Evolutionary conservation across 2,888 invertebrate genomes (phyloP).

Genomic region (Gerris lacustris): DNA sequence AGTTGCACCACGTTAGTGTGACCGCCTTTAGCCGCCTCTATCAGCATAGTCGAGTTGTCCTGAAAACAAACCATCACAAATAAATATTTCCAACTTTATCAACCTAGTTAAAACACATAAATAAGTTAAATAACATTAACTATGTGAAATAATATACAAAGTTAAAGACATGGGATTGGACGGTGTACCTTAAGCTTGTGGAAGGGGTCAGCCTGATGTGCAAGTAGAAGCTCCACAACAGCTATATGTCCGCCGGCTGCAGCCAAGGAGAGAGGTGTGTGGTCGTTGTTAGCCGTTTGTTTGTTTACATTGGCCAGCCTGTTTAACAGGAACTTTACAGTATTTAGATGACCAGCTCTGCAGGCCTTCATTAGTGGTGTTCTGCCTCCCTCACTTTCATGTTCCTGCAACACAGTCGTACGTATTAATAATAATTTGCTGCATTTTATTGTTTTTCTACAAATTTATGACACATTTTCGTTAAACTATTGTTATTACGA

Average conservation of each 20-base stretch:
- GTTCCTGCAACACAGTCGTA: slow-evolving; percentile 48
- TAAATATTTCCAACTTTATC: background rate
- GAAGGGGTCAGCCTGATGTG: slow-evolving; percentile 86
- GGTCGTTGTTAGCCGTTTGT: slow-evolving; percentile 88
- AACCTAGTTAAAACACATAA: slow-evolving; percentile 50
- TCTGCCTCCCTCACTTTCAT: slow-evolving; percentile 91
- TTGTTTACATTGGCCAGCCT: slow-evolving; percentile 77
- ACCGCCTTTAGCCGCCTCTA: slow-evolving; percentile 96
- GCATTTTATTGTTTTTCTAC: background rate
- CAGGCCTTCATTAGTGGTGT: slow-evolving; percentile 99
- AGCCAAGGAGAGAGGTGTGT: slow-evolving; percentile 90
- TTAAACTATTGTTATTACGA: too few relatives aligned
- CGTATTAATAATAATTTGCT: slow-evolving; percentile 16
- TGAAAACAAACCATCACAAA: slow-evolving; percentile 33
- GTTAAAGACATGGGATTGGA: slow-evolving; percentile 9
- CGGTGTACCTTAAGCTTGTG: slow-evolving; percentile 72
- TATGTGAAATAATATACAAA: background rate
- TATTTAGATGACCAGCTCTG: slow-evolving; percentile 87
- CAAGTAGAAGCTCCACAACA: slow-evolving; percentile 82
- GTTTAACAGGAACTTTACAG: slow-evolving; percentile 87
- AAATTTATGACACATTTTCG: too few relatives aligned
- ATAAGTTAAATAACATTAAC: background rate
- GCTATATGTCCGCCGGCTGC: slow-evolving; percentile 91
- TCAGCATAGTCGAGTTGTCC: slow-evolving; percentile 96
- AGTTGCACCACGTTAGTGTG: slow-evolving; percentile 91